Evolutionary conservation across 2,113 vertebrate species (phyloP).

Genomic region (Leucosticte australis): DNA sequence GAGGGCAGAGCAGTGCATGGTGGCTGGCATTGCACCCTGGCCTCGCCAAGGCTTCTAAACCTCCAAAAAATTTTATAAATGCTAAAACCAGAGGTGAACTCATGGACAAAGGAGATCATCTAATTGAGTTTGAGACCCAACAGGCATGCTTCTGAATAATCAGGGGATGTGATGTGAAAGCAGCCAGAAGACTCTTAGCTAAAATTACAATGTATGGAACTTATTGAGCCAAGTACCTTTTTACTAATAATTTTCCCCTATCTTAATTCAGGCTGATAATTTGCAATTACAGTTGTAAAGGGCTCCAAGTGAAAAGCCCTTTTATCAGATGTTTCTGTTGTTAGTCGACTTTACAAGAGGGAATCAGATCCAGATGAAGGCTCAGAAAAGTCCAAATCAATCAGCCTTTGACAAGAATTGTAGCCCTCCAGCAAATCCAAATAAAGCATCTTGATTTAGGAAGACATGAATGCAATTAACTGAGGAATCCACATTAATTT

Average conservation of each 20-base stretch:
- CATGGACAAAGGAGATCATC: background rate
- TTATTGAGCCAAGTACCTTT: conserved; percentile 33
- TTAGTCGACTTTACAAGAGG: conserved; percentile 1
- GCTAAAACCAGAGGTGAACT: background rate
- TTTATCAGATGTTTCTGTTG: conserved; percentile 51
- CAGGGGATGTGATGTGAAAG: background rate
- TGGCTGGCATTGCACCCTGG: background rate
- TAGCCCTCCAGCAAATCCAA: conserved; percentile 55
- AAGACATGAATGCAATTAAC: conserved; percentile 57
- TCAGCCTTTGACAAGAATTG: conserved; percentile 55
- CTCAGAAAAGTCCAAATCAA: conserved; percentile 54
- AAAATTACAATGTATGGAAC: background rate
- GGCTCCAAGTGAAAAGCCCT: conserved; percentile 21
- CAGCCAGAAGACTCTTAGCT: background rate
- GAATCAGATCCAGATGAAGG: conserved; percentile 68
- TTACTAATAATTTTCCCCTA: conserved; percentile 23
- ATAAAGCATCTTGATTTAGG: conserved; percentile 59
- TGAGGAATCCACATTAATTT: conserved; percentile 55
- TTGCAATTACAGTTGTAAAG: conserved; percentile 36
- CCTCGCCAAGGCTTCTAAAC: background rate
- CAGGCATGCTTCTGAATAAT: background rate
- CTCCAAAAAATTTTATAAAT: background rate
- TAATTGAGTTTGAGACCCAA: background rate
- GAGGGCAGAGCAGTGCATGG: rapidly evolving
- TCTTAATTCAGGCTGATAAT: conserved; percentile 58